Evolutionary conservation across 1,140 invertebrate species (phyloP).

Genomic region (Penaeus japonicus): DNA sequence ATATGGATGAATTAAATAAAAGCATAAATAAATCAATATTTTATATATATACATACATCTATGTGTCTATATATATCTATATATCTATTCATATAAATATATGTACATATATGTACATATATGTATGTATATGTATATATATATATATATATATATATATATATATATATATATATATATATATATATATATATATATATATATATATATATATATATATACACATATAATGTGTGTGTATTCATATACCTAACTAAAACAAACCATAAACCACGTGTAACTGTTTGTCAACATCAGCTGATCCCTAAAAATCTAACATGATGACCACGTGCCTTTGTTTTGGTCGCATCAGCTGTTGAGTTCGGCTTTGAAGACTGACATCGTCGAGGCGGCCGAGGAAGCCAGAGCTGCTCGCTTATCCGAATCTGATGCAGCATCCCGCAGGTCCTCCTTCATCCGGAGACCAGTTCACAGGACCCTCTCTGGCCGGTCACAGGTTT

Average conservation of each 20-base stretch:
- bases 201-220: too few relatives aligned
- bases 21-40: too few relatives aligned
- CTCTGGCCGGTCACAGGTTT: constrained; percentile 58
- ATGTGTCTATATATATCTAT: not conserved
- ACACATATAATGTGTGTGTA: too few relatives aligned
- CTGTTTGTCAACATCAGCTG: not conserved
- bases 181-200: too few relatives aligned
- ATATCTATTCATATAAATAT: too few relatives aligned
- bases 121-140: too few relatives aligned
- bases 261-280: not conserved
- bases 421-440: constrained; percentile 44
- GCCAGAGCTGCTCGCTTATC: constrained; percentile 61
- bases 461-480: constrained; percentile 53
- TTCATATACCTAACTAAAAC: too few relatives aligned
- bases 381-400: constrained; percentile 74
- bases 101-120: too few relatives aligned
- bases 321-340: constrained; percentile 60
- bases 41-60: not conserved
- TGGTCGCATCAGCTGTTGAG: constrained; percentile 76
- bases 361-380: constrained; percentile 81
- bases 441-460: constrained; percentile 51
- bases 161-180: too few relatives aligned
- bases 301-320: not conserved
- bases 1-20: too few relatives aligned
- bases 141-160: too few relatives aligned